A percentile compares a stretch with the other conserved stretches of the same genome.
phyloP scores from a whole-genome alignment of 2,888 invertebrate species.

The Lysandra bellargus region DNA sequence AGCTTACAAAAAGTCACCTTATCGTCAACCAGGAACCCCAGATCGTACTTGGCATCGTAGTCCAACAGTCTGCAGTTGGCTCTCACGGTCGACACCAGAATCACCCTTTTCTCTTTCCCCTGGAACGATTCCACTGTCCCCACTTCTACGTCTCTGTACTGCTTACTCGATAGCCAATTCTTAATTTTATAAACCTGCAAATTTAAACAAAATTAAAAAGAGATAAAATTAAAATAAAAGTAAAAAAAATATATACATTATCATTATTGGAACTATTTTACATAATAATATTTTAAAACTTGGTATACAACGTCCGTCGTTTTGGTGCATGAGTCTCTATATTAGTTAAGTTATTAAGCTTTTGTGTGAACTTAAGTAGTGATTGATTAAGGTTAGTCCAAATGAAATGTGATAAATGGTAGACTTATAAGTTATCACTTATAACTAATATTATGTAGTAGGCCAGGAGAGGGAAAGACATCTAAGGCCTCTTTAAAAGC shows the following conservation, averaged over 20 bases:
- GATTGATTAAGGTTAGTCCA: too few relatives aligned
- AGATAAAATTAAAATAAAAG: background rate
- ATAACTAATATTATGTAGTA: too few relatives aligned
- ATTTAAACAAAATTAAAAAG: background rate
- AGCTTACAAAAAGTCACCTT: conserved; percentile 49
- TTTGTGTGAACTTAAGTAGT: too few relatives aligned
- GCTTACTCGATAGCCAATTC: conserved; percentile 54
- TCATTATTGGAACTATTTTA: too few relatives aligned
- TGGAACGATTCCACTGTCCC: conserved; percentile 94
- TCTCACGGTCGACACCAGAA: conserved; percentile 90
- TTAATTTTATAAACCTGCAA: conserved; percentile 72
- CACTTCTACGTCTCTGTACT: conserved; percentile 78
- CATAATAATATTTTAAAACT: too few relatives aligned
- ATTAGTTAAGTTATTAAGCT: too few relatives aligned
- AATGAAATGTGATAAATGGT: too few relatives aligned
- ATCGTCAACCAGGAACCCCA: conserved; percentile 79
- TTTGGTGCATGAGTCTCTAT: too few relatives aligned
- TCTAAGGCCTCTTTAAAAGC: too few relatives aligned
- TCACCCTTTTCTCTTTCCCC: conserved; percentile 90
- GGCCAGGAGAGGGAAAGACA: too few relatives aligned
- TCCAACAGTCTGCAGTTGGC: conserved; percentile 72
- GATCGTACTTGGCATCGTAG: conserved; percentile 76
- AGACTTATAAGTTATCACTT: too few relatives aligned
- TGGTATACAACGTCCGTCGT: too few relatives aligned
- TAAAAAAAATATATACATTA: background rate